A percentile compares a stretch with the other conserved stretches of the same genome.
These are phyloP conservation scores for Panurus biarmicus DNA, from an alignment of 2,113 vertebrate genomes.

Conservation along the genomic window DNA sequence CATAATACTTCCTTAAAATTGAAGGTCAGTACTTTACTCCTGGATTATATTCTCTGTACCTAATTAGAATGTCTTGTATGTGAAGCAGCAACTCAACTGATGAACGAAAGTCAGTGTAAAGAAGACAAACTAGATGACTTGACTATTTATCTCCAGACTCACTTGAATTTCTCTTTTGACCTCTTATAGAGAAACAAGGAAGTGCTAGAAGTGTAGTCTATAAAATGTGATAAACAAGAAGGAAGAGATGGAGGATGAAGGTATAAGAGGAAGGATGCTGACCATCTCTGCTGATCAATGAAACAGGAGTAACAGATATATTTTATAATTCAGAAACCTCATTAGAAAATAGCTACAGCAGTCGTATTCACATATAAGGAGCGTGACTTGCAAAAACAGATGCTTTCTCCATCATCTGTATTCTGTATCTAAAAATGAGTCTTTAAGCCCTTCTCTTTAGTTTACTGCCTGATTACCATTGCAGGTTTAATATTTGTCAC, in stretches of 20 bases:
- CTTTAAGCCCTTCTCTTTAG: not conserved
- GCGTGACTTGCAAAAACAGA: not conserved
- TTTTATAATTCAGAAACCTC: not conserved
- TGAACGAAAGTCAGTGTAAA: not conserved
- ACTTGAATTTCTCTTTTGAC: not conserved
- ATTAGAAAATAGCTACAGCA: not conserved
- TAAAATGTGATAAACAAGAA: not conserved
- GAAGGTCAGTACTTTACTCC: not conserved
- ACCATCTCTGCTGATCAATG: not conserved
- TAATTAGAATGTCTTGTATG: not conserved
- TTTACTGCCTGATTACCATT: not conserved
- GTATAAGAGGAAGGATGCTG: not conserved
- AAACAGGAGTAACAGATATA: not conserved
- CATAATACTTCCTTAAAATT: not conserved
- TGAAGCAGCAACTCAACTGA: not conserved
- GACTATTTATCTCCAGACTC: not conserved
- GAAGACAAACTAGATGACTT: not conserved
- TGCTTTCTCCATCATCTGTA: not conserved
- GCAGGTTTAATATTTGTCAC: not conserved
- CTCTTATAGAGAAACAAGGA: not conserved
- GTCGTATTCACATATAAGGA: not conserved
- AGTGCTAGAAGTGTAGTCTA: not conserved
- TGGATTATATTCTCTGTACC: not conserved
- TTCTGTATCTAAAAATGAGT: not conserved
- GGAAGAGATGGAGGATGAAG: not conserved